Base-by-base conservation (phyloP, 2,888 invertebrate genomes). In the Chydorus sphaericus region DNA sequence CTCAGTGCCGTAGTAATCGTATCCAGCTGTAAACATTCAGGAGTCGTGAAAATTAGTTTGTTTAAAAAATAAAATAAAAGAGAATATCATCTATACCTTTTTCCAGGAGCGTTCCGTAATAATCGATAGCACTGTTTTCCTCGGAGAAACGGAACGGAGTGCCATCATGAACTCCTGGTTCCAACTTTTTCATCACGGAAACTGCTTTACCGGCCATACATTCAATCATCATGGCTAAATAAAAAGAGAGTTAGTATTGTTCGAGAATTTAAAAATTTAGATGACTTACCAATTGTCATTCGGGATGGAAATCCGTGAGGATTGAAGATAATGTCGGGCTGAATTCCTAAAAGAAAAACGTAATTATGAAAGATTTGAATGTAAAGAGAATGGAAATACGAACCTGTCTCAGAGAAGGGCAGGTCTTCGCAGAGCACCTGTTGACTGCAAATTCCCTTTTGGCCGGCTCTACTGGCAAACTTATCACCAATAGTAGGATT, bases 221-320 rank as follows among this genome's bases (percentile, higher is more conserved):
- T 74, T 98, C 98, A 58, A 98, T 85, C 93, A 99, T 94, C 96
- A 97, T 98, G 66, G 93, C 79, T 77, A n/a, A n/a, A 48, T 7
- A 7, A 7, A 11, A 5, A 48, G 5, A 20, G 10, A 55, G 50
- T 33, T 57, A 10, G 61, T 59, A 39, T 39, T 11, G 18, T 2
- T 44, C 44, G 57, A 18, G 14, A 50, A 10, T 37, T 4, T 10
- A n/a, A 39, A 38, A 48, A 10, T 28, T n/a, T 28, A 16, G 16
- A 23, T 28, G 26, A 62, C 65, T 65, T 63, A 78, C 80, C 96
- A 65, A 97, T 94, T 63, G 98, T 98, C 97, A 98, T 97, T 64
- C 98, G 83, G 55, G 94, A 93, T 2, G 98, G 97, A 70, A 96
- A 97, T 58, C 97, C 97, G 70, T 98, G 97, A 48, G 98, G 97